phyloP scores from a whole-genome alignment of 2,113 vertebrate genomes.

The Muntiacus muntjak region DNA sequence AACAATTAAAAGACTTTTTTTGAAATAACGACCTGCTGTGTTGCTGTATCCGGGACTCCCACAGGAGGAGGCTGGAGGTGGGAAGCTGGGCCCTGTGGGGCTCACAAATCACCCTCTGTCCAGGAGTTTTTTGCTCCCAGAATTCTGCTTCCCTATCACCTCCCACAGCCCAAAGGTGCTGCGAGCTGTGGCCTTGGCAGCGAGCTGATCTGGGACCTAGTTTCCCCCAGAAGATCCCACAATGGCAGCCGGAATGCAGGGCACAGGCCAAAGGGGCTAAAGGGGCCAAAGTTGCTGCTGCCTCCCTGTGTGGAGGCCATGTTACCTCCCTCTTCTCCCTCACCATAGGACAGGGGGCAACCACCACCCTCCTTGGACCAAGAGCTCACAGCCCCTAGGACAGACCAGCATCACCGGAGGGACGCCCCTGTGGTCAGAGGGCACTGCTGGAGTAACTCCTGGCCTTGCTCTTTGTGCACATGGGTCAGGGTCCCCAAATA shows the following conservation, averaged over 20 bases:
- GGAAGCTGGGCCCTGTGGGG: not conserved
- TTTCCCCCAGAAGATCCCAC: not conserved
- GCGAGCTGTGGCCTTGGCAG: not conserved
- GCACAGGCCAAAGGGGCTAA: not conserved
- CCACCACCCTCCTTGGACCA: rapidly evolving
- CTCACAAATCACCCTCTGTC: not conserved
- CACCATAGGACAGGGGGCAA: not conserved
- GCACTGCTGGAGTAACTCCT: not conserved
- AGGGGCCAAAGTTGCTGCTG: not conserved
- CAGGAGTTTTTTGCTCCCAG: not conserved
- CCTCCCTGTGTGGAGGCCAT: not conserved
- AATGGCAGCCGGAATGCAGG: rapidly evolving
- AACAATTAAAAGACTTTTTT: conserved; percentile 82
- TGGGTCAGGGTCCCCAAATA: not conserved
- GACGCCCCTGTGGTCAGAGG: no score
- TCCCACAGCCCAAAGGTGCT: not conserved
- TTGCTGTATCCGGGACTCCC: not conserved
- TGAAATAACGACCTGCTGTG: conserved; percentile 57
- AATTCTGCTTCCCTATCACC: not conserved
- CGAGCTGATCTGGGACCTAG: not conserved
- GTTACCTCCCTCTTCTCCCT: not conserved
- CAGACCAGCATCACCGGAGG: rapidly evolving
- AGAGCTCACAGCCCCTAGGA: not conserved
- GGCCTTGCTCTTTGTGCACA: not conserved
- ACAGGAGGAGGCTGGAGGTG: not conserved